These are phyloP conservation scores for Patella ulyssiponensis DNA, from an alignment of 2,888 invertebrate species.

Conservation along the genomic window DNA sequence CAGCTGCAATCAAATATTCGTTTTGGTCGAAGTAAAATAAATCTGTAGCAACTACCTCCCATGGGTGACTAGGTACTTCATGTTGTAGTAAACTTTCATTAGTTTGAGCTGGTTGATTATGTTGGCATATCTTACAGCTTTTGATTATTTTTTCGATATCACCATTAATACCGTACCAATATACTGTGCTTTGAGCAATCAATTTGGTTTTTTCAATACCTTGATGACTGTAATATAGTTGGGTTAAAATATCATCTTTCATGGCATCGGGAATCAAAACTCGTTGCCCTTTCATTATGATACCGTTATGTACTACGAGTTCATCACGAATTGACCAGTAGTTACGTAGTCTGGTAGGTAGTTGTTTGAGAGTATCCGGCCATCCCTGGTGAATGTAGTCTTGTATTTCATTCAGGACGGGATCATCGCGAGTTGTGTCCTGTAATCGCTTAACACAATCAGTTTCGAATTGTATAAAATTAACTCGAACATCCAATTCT, in stretches of 20 bases:
- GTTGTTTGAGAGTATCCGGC: slow-evolving; percentile 20
- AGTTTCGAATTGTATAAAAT: background rate
- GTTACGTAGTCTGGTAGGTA: slow-evolving; percentile 15
- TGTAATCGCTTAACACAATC: background rate
- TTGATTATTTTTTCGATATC: slow-evolving; percentile 24
- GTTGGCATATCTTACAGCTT: background rate
- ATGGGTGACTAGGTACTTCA: slow-evolving; percentile 20
- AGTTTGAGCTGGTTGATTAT: slow-evolving; percentile 20
- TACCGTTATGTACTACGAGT: slow-evolving; percentile 29
- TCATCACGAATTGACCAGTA: slow-evolving; percentile 30
- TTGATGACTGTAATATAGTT: slow-evolving; percentile 31
- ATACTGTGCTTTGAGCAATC: slow-evolving; percentile 26
- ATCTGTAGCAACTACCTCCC: slow-evolving; percentile 32
- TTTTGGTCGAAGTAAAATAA: slow-evolving; percentile 25
- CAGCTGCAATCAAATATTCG: slow-evolving; percentile 25
- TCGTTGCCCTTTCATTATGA: slow-evolving; percentile 30
- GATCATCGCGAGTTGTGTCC: background rate
- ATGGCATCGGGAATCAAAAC: slow-evolving; percentile 23
- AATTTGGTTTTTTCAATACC: slow-evolving; percentile 31
- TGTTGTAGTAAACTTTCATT: background rate
- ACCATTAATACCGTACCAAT: slow-evolving; percentile 29
- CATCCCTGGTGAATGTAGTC: slow-evolving; percentile 17
- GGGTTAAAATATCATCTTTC: slow-evolving; percentile 23
- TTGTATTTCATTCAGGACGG: background rate
- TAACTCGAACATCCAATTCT: background rate